These are phyloP conservation scores for Daphoenositta chrysoptera DNA, from an alignment of 2,113 vertebrate genomes.

Conservation along the genomic window DNA sequence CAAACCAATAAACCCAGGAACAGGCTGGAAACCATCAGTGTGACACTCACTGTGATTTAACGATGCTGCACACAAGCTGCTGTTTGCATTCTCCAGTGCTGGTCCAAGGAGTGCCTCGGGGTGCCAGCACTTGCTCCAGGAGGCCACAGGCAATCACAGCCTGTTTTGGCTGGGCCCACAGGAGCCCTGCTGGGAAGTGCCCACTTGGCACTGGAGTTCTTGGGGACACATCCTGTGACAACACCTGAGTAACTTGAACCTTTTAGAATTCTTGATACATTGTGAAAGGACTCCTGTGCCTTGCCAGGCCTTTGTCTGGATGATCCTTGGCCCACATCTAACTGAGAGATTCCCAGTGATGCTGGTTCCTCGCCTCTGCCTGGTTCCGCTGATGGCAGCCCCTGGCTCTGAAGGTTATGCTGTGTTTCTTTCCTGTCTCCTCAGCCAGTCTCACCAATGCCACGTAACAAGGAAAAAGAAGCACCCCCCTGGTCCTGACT, in stretches of 20 bases:
- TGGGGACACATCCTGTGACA: neutral
- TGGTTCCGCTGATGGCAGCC: neutral
- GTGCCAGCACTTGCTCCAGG: neutral
- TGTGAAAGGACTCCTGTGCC: neutral
- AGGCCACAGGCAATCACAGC: neutral
- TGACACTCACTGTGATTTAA: neutral
- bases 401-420: neutral
- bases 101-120: neutral
- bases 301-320: neutral
- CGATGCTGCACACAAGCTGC: neutral
- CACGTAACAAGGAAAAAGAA: neutral
- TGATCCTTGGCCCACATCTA: neutral
- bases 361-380: neutral
- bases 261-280: neutral
- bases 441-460: neutral
- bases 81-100: neutral
- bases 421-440: neutral
- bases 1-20: neutral
- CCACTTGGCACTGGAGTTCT: neutral
- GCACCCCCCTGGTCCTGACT: neutral
- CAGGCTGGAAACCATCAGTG: accelerated
- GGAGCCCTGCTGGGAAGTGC: neutral
- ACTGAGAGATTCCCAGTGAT: neutral
- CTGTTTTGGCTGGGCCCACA: too few relatives aligned
- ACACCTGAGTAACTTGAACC: neutral